A percentile compares a stretch with the other conserved stretches of the same genome.
Conservation (phyloP, 2,888 invertebrate species). For the Harmothoe impar region DNA sequence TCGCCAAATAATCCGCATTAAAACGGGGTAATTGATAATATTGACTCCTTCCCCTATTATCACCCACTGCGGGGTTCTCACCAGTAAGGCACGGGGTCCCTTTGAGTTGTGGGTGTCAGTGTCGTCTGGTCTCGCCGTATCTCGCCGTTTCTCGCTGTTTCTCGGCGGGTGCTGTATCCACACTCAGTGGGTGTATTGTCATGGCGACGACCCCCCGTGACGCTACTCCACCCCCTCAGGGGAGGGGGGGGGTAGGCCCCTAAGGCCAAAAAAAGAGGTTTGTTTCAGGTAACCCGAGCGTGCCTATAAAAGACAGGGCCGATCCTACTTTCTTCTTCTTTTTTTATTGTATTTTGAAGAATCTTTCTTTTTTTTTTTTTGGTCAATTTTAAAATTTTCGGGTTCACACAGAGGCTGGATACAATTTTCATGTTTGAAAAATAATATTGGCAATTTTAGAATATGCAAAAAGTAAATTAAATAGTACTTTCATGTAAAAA, state of each 20-base stretch:
- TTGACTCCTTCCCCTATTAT: constrained; percentile 4
- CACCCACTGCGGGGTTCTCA: not conserved
- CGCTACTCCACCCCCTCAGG: not conserved
- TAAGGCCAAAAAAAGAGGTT: no score
- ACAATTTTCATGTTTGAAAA: no score
- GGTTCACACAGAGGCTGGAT: no score
- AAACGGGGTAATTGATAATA: constrained; percentile 14
- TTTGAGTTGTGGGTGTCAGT: not conserved
- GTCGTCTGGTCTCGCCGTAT: constrained; percentile 10
- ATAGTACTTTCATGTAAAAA: no score
- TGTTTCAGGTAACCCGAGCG: no score
- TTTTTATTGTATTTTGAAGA: no score
- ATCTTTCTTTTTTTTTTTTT: no score
- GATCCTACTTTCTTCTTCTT: no score
- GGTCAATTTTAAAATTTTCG: no score
- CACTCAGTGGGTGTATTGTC: constrained; percentile 35
- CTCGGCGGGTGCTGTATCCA: not conserved
- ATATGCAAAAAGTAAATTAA: no score
- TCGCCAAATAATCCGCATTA: not conserved
- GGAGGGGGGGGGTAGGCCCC: not conserved
- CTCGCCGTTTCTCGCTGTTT: not conserved
- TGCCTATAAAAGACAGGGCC: no score
- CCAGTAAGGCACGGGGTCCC: not conserved
- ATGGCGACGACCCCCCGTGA: not conserved
- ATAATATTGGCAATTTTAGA: no score